Base-by-base conservation (phyloP, 2,797 vertebrate species). In the Takifugu rubripes region DNA sequence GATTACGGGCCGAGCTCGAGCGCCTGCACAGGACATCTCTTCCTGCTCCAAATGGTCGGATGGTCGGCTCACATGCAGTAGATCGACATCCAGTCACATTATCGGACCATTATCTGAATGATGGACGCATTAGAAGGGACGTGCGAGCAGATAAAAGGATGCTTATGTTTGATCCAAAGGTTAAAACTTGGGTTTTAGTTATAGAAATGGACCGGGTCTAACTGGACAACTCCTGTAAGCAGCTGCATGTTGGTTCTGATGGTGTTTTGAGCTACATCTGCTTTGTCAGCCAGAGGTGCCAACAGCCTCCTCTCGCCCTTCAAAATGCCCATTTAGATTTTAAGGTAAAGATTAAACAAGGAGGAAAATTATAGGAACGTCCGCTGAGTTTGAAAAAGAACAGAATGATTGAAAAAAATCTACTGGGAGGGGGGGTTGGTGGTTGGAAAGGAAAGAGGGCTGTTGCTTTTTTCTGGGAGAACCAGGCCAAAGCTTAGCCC, bases 191-290 rank as follows among this genome's bases (percentile, higher is more conserved):
- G 5, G 25, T 14, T 44, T 51, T 5, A 40, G 25, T 36, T 69
- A 25, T 21, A 45, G 61, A 49, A 59, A 45, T 49, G 58, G 50
- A 36, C 49, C 45, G 57, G 31, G 56, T 51, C 54, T 53, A 56
- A 54, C 56, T 45, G 48, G 25, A 45, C 54, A 67, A 51, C 69
- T 56, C 67, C 59, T 61, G 54, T 65, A 80, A 77, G 64, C 75
- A 81, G 81, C 82, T 83, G 79, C 75, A 71, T 66, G 72, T 70
- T 76, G 56, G 49, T 59, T 55, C 51, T 61, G 8, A 1, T 33
- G 76, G 72, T 47, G 36, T 72, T 56, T 33, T 21, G 3, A 3
- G 10, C 3, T 70, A 82, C 84, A 89, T 89, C 88, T 90, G 89
- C 81, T 86, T 80, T 82, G 59, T 79, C 60, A 88, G 88, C 70